Evolutionary conservation across 2,888 invertebrate genomes (phyloP), one percentile per base, ranked within the genome.

Genomic region (Macrosoma leucophasiata): DNA sequence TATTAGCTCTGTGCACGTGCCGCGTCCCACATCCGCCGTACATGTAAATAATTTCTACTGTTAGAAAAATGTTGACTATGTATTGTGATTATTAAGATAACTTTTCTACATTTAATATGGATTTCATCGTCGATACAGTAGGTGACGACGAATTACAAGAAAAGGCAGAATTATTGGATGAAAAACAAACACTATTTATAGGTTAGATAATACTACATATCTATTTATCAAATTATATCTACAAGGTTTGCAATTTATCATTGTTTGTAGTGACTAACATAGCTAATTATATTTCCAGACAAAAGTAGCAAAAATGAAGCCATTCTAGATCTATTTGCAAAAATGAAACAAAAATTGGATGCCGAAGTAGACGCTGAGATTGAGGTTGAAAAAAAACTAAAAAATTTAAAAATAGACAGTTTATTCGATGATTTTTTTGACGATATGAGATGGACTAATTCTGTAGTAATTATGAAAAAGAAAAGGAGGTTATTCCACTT

Each of bases 111-210:
- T n/a, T n/a, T n/a, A 52, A 35, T 3, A 88, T 88, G 88, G 79
- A 86, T 67, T 87, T 88, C 52, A 74, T 88, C 35, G 74, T 88
- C 40, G 88, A 89, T 53, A 87, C 86, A 9, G 62, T 54, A 17
- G 88, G 88, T 14, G 77, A 87, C 44, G 59, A 70, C 3, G 68
- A 78, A 41, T 71, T 87, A 4, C 65, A 73, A 38, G 49, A 49
- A 3, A 75, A 67, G 50, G 52, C 62, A 2, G 69, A 79, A 44
- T 54, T 72, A 33, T 51, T 70, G 2, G 55, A 58, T 13, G 62
- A 64, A 51, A 55, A 59, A 36, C 76, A 73, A 2, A 68, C 71
- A 65, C 55, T 62, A 3, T 73, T 68, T 62, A 47, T 65, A 75
- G 82, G 82, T 79, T 76, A 77, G 71, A 66, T 35, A n/a, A n/a